Evolutionary conservation across 2,888 invertebrate species (phyloP), one percentile per base, ranked within the genome.

Genomic region (Cosmorhoe ocellata): DNA sequence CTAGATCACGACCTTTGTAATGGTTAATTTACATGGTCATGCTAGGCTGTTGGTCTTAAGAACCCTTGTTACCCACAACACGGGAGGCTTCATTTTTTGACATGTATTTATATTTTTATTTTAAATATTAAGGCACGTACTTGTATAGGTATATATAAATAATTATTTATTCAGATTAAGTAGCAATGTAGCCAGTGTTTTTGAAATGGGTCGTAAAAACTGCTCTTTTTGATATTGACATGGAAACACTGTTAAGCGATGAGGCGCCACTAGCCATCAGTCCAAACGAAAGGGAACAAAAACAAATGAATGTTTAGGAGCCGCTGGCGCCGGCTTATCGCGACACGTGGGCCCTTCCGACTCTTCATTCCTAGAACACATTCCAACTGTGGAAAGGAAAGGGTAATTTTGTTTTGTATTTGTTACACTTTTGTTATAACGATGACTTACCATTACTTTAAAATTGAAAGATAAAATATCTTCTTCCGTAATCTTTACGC

Each of bases 261-360:
- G 61, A 74, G 81, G 81, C 80, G 81, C 80, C 82, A 64, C 78
- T 79, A 60, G 63, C 47, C 60, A 51, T 58, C 58, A 60, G 58
- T 45, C 52, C 38, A 38, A 51, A 56, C 53, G 50, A 28, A 43
- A 56, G 55, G 67, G 68, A 66, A 64, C 64, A 74, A 76, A 77
- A 77, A 70, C 69, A 72, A 62, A 62, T 51, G 56, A 61, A 54
- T 59, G 47, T 55, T 40, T 51, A 44, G 71, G 64, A 66, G 69
- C 64, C 60, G 70, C 73, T 74, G 86, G 87, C 88, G 87, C 85
- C 86, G 66, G 56, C 70, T 84, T 86, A 85, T 86, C 85, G 64
- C 28, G 71, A 73, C 83, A 82, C 83, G 81, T 84, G 84, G 76
- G 65, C 66, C 65, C 64, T 70, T 67, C 70, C 69, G 71, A 67